Percentiles rank a stretch among this genome's conserved stretches.
phyloP scores from a whole-genome alignment of 2,888 invertebrate genomes.

The Ypsolopha sequella region DNA sequence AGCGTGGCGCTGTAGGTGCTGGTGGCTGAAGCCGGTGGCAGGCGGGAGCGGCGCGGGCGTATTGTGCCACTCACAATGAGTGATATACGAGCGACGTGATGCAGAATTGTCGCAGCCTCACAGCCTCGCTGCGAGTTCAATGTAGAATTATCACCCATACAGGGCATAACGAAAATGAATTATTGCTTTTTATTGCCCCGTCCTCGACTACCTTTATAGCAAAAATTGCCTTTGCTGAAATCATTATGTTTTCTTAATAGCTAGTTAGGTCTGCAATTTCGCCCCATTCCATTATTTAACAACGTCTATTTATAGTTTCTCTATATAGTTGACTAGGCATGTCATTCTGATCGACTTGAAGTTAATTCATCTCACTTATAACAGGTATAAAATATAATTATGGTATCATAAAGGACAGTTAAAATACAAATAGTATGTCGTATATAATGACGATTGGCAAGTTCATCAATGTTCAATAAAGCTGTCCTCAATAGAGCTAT shows the following conservation, averaged over 20 bases:
- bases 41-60: conserved; percentile 42
- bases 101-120: conserved; percentile 57
- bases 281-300: conserved; percentile 24
- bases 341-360: conserved; percentile 15
- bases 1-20: background rate
- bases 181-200: conserved; percentile 56
- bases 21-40: conserved; percentile 33
- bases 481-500: conserved; percentile 29
- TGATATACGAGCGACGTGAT: conserved; percentile 66
- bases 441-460: conserved; percentile 14
- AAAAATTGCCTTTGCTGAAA: conserved; percentile 26
- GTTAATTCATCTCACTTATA: conserved; percentile 20
- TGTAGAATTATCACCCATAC: conserved; percentile 66
- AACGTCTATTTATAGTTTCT: conserved; percentile 7
- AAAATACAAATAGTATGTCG: conserved; percentile 17
- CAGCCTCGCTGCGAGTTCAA: conserved; percentile 41
- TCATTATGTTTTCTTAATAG: conserved; percentile 23
- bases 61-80: conserved; percentile 66
- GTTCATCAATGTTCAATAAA: conserved; percentile 43
- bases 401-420: conserved; percentile 41
- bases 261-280: conserved; percentile 14
- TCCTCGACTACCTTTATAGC: conserved; percentile 33
- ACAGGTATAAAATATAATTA: conserved; percentile 37
- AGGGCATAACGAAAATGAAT: conserved; percentile 68
- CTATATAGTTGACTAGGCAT: conserved; percentile 3